phyloP scores from a whole-genome alignment of 2,113 vertebrate genomes.

The Polypterus senegalus region DNA sequence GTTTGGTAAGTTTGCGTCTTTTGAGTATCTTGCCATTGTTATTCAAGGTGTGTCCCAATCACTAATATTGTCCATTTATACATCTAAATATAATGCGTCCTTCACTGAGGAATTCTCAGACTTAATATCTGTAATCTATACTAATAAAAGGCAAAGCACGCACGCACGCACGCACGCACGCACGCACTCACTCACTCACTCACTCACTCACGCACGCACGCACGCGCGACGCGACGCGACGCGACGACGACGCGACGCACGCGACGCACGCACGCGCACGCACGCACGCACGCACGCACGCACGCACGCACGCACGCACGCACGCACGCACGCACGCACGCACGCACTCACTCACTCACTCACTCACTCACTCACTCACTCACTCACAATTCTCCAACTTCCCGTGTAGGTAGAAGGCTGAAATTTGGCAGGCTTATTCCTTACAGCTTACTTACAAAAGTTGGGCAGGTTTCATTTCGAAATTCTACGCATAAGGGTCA shows the following conservation, averaged over 20 bases:
- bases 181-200: slow-evolving; percentile 9
- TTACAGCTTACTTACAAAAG: no score
- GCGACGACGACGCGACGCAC: background rate
- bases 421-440: no score
- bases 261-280: slow-evolving; percentile 1
- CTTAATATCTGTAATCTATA: no score
- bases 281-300: slow-evolving; percentile 8
- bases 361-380: background rate
- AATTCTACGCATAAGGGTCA: no score
- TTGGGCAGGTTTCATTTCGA: no score
- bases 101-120: no score
- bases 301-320: background rate
- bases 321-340: background rate
- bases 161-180: slow-evolving; percentile 30
- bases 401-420: background rate
- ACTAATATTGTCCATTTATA: no score
- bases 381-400: background rate
- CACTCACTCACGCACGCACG: slow-evolving; percentile 14
- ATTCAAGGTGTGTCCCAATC: no score
- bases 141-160: no score
- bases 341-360: background rate
- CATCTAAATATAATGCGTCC: no score
- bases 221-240: slow-evolving; percentile 5
- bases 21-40: no score
- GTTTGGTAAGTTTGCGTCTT: no score